Conservation (phyloP, 1,140 invertebrate species). For the Neodiprion pinetum region DNA sequence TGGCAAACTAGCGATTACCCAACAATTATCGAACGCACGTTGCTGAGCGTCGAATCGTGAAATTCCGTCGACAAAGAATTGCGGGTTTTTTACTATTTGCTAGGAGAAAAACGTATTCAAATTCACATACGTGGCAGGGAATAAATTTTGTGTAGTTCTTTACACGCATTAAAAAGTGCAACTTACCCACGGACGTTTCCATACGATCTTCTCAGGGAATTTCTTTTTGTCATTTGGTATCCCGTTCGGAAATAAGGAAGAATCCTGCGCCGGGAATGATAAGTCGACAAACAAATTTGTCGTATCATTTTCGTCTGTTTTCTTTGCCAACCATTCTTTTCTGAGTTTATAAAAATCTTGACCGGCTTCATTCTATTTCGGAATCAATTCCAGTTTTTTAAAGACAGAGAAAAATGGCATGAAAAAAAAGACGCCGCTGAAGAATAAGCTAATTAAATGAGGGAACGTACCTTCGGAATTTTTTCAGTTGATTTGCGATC, state of each 20-base stretch:
- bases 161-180: too few species aligned
- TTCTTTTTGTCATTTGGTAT: too few species aligned
- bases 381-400: constrained; percentile 29
- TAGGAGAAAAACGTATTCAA: not conserved
- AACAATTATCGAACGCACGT: constrained; percentile 97
- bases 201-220: constrained; percentile 61
- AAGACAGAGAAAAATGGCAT: too few species aligned
- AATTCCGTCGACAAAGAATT: constrained; percentile 93
- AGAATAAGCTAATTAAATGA: too few species aligned
- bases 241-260: constrained; percentile 66
- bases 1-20: constrained; percentile 94
- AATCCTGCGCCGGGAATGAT: constrained; percentile 81
- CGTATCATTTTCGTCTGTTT: constrained; percentile 45
- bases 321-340: constrained; percentile 72
- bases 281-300: constrained; percentile 82
- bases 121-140: too few species aligned
- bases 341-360: constrained; percentile 80
- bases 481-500: too few species aligned
- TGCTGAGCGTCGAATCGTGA: constrained; percentile 97
- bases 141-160: too few species aligned
- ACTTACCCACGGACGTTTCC: constrained; percentile 77
- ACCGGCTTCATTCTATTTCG: constrained; percentile 58
- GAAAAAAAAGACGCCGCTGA: too few species aligned
- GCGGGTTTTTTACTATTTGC: constrained; percentile 71
- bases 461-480: too few species aligned